Conservation (phyloP, 2,888 invertebrate species). For the Rosalia funebris region DNA sequence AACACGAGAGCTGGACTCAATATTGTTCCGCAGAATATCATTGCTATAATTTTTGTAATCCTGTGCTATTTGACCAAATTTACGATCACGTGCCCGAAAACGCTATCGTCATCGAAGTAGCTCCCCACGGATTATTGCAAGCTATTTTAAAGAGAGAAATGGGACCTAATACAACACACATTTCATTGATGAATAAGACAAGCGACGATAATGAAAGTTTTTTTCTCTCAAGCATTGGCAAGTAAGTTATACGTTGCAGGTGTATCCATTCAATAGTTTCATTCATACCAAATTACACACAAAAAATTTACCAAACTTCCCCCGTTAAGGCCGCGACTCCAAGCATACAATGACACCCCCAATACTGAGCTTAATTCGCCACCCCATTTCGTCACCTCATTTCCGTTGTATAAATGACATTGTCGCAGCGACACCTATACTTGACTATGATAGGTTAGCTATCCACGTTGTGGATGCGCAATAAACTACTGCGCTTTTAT, state of each 20-base stretch:
- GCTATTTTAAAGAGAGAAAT: slow-evolving; percentile 81
- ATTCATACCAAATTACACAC: no score
- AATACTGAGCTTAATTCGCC: no score
- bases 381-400: no score
- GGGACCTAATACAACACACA: slow-evolving; percentile 70
- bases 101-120: slow-evolving; percentile 85
- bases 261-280: no score
- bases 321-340: no score
- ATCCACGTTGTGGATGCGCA: no score
- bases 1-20: slow-evolving; percentile 74
- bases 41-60: slow-evolving; percentile 82
- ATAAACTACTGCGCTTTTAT: no score
- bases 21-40: slow-evolving; percentile 86
- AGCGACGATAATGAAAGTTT: slow-evolving; percentile 71
- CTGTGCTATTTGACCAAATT: slow-evolving; percentile 78
- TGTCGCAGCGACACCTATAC: no score
- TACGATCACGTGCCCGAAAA: slow-evolving; percentile 80
- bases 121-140: slow-evolving; percentile 86
- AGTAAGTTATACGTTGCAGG: slow-evolving; percentile 41
- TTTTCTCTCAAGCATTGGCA: slow-evolving; percentile 54
- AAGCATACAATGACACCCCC: no score
- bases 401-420: no score
- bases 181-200: slow-evolving; percentile 75
- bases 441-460: no score
- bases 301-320: no score